Evolutionary conservation across 2,113 vertebrate genomes (phyloP).

Genomic region (Acinonyx jubatus): DNA sequence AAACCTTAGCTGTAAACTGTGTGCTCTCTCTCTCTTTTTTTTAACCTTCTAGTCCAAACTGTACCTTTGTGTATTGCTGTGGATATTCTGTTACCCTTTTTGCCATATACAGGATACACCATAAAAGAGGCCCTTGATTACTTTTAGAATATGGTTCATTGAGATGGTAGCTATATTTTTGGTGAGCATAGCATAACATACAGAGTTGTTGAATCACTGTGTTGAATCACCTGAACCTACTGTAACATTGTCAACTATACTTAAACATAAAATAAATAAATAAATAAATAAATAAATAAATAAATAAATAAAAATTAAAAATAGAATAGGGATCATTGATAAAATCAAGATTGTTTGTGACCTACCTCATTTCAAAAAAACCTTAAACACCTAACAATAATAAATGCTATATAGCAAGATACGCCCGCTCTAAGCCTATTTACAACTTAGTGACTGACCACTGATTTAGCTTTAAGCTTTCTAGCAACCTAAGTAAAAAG

Average conservation of each 20-base stretch:
- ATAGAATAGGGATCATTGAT: no score
- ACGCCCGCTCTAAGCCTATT: background rate
- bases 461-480: background rate
- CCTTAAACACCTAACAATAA: background rate
- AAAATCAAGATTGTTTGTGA: background rate
- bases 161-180: no score
- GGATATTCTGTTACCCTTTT: background rate
- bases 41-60: background rate
- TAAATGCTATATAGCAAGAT: background rate
- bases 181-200: no score
- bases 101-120: background rate
- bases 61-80: background rate
- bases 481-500: background rate
- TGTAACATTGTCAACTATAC: no score
- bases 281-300: no score
- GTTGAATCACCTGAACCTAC: no score
- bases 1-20: background rate
- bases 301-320: no score
- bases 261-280: no score
- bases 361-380: background rate
- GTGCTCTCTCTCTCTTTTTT: background rate
- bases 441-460: background rate
- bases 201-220: no score
- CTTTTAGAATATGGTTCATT: background rate
- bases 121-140: background rate